These are phyloP conservation scores for Cassiopea xamachana DNA, from an alignment of 30 jellyfish, hydroid and myxozoan genomes.

Conservation along the genomic window DNA sequence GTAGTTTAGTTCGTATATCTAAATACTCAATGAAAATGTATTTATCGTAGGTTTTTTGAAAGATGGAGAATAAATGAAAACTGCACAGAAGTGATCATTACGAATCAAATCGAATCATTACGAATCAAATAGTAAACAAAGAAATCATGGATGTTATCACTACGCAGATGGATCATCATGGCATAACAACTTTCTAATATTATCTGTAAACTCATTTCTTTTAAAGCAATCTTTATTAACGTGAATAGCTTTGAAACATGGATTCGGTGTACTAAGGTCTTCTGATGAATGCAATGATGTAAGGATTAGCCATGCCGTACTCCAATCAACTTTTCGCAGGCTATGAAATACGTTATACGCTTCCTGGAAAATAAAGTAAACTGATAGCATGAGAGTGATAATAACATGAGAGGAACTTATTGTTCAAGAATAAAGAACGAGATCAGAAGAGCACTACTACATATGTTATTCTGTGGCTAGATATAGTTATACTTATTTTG, in stretches of 20 bases:
- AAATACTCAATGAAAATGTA: too few species aligned
- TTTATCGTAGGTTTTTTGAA: too few species aligned
- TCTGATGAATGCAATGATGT: conserved; percentile 49
- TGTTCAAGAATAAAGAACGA: too few species aligned
- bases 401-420: too few species aligned
- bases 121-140: too few species aligned
- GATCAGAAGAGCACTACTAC: too few species aligned
- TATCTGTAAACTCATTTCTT: conserved; percentile 49
- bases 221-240: not conserved
- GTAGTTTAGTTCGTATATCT: too few species aligned
- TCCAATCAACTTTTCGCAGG: conserved; percentile 62
- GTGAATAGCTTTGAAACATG: conserved; percentile 22
- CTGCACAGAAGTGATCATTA: too few species aligned
- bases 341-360: conserved; percentile 63
- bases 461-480: too few species aligned
- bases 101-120: too few species aligned
- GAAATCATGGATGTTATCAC: not conserved
- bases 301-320: conserved; percentile 74
- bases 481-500: too few species aligned
- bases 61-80: too few species aligned
- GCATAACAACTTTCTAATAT: conserved; percentile 25
- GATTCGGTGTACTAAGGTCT: conserved; percentile 13
- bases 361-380: conserved; percentile 58
- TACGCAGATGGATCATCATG: not conserved
- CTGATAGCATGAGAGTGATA: not conserved